Evolutionary conservation across 2,113 vertebrate species (phyloP).

Genomic region (Symphodus melops): DNA sequence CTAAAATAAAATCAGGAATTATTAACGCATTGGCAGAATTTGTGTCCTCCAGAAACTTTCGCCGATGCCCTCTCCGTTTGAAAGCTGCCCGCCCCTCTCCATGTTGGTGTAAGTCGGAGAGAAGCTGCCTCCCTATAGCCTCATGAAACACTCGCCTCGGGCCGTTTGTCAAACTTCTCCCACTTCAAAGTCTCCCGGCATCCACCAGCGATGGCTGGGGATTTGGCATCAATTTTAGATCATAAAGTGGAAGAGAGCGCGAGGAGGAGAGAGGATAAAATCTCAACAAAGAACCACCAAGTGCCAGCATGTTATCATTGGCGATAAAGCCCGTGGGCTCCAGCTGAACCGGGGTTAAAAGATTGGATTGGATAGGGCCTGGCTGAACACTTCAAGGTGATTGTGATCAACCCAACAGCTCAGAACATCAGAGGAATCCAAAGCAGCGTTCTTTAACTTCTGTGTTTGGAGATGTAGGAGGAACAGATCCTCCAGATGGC

Average conservation of each 20-base stretch:
- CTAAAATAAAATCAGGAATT: background rate
- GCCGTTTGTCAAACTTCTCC: conserved; percentile 74
- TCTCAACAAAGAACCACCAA: conserved; percentile 60
- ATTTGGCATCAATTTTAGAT: conserved; percentile 79
- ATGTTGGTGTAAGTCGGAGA: conserved; percentile 21
- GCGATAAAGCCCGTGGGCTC: conserved; percentile 27
- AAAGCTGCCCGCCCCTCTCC: conserved; percentile 22
- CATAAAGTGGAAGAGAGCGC: conserved; percentile 61
- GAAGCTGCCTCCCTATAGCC: conserved; percentile 54
- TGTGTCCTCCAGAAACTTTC: conserved; percentile 53
- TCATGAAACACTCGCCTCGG: conserved; percentile 70
- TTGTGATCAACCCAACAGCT: conserved; percentile 17
- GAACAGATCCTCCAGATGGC: conserved; percentile 1
- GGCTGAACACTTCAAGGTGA: conserved; percentile 42
- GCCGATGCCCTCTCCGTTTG: conserved; percentile 44
- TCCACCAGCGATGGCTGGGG: conserved; percentile 71
- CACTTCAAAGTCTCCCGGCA: conserved; percentile 79
- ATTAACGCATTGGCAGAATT: background rate
- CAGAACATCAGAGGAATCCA: conserved; percentile 33
- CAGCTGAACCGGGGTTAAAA: conserved; percentile 31
- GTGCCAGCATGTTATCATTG: conserved; percentile 48
- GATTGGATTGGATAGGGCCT: conserved; percentile 26
- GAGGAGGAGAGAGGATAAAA: conserved; percentile 43
- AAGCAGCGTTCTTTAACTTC: conserved; percentile 26
- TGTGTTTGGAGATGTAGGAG: conserved; percentile 12